Percentiles rank a stretch among this genome's conserved stretches.
Evolutionary conservation across 1,140 invertebrate species (phyloP).

Genomic region (Trichonephila clavata): DNA sequence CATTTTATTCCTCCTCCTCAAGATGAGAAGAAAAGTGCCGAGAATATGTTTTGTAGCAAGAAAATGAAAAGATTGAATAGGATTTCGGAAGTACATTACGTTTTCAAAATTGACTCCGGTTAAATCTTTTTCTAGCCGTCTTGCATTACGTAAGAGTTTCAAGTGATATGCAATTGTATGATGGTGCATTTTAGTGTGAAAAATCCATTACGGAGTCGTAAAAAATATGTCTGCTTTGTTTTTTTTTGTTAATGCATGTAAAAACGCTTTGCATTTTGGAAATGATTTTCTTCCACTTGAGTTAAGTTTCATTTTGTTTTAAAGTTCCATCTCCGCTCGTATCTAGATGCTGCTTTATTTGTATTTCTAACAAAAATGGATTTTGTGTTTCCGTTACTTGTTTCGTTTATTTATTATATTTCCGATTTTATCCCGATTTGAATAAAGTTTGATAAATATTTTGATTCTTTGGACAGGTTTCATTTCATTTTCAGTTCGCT

Average conservation of each 20-base stretch:
- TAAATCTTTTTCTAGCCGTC: not conserved
- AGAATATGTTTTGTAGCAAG: conserved; percentile 14
- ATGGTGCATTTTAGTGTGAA: not conserved
- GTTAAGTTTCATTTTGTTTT: not conserved
- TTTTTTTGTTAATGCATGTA: not conserved
- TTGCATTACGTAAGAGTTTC: not conserved
- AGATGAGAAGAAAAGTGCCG: not conserved
- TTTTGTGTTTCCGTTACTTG: no score
- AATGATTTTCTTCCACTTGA: not conserved
- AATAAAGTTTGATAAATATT: no score
- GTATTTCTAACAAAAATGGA: not conserved
- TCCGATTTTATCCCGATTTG: no score
- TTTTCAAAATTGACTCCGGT: not conserved
- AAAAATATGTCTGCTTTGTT: not conserved
- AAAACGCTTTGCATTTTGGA: not conserved
- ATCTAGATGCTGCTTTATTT: not conserved
- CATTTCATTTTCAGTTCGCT: no score
- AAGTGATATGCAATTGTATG: not conserved
- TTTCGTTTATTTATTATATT: no score
- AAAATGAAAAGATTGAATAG: conserved; percentile 7
- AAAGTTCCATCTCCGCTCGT: not conserved
- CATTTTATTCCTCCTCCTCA: not conserved
- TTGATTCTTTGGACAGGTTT: no score
- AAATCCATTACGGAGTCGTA: not conserved
- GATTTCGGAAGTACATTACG: not conserved